Conservation (phyloP, 2,797 vertebrate genomes). For the Cuniculus paca region DNA sequence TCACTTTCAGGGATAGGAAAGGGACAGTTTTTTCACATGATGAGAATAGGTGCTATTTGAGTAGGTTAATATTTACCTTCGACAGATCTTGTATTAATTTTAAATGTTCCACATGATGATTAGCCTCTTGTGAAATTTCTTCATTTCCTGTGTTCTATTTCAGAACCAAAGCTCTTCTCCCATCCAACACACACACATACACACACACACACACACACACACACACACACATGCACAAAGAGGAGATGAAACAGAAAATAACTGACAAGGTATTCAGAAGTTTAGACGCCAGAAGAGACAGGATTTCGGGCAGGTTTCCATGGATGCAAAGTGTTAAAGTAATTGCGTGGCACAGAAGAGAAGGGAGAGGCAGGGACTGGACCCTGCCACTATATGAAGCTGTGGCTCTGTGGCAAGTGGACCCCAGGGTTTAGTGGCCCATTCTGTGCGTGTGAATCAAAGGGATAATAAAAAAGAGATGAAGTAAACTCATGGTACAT, state of each 20-base stretch:
- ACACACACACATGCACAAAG: background rate
- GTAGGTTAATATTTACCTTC: background rate
- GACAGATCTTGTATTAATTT: background rate
- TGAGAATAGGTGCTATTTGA: background rate
- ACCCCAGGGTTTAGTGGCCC: background rate
- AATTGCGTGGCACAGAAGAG: background rate
- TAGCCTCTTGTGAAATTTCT: background rate
- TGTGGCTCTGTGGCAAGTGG: background rate
- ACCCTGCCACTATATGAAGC: background rate
- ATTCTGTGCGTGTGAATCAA: background rate
- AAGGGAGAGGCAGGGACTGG: background rate
- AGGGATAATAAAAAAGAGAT: background rate
- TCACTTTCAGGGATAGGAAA: background rate
- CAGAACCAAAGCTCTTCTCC: background rate
- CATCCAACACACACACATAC: background rate
- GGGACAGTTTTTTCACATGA: background rate
- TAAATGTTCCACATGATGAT: background rate
- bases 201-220: background rate
- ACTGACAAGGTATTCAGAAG: background rate
- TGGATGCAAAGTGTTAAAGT: background rate
- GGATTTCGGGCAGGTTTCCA: background rate
- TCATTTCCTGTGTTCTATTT: background rate
- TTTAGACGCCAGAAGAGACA: background rate
- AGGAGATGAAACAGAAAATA: background rate
- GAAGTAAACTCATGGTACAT: background rate